A percentile compares a stretch with the other conserved stretches of the same genome.
These are phyloP conservation scores for Rhinichthys klamathensis DNA, from an alignment of 2,113 vertebrate species.

Conservation along the genomic window DNA sequence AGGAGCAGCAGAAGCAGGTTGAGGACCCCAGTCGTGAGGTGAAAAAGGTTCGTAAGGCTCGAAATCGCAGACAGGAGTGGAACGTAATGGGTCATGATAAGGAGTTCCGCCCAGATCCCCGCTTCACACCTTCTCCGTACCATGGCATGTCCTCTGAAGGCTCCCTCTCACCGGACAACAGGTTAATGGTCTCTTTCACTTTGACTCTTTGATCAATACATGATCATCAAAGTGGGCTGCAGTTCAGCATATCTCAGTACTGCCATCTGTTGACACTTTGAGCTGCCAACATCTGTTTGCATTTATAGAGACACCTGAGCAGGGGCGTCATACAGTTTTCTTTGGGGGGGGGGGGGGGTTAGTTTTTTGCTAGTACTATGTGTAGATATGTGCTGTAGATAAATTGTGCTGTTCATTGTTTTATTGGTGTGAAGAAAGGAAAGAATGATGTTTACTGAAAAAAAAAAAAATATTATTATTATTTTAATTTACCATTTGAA, in stretches of 20 bases:
- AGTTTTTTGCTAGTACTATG: no score
- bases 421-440: not conserved
- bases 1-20: conserved; percentile 90
- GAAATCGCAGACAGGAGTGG: conserved; percentile 92
- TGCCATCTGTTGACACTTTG: conserved; percentile 64
- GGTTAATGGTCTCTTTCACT: conserved; percentile 66
- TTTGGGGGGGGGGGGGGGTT: no score
- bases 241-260: conserved; percentile 48
- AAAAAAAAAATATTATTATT: no score
- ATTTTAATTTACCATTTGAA: no score
- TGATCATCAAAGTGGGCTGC: not conserved
- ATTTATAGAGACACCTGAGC: not conserved
- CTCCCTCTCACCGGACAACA: conserved; percentile 91
- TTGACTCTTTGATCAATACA: conserved; percentile 11
- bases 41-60: conserved; percentile 92
- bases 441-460: not conserved
- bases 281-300: not conserved
- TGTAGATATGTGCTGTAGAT: not conserved
- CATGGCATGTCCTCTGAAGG: conserved; percentile 92
- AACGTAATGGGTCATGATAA: conserved; percentile 93
- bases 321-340: no score
- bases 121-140: conserved; percentile 90
- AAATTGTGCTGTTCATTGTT: not conserved
- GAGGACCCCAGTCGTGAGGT: conserved; percentile 89
- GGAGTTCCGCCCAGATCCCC: conserved; percentile 88